Base-by-base conservation (phyloP, 1,140 invertebrate species). In the Episyrphus balteatus region DNA sequence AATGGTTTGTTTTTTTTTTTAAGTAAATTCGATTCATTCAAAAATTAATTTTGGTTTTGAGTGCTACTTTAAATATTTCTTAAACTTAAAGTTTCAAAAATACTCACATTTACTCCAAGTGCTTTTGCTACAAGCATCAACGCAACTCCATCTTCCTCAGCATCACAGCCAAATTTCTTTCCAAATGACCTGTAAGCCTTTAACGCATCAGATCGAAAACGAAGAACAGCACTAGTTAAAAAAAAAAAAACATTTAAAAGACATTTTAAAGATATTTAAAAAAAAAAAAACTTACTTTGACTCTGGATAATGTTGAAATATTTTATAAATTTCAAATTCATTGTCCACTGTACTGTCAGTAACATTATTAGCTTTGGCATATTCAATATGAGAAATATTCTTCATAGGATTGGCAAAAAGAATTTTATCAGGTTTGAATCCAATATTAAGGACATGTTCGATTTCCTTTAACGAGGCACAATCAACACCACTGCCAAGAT, bases 401-500 rank as follows among this genome's bases (percentile, higher is more conserved):
- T 97, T 98, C 55, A 90, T 90, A 2, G 93, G 92, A 74, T 98
- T 96, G 32, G 93, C 94, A 73, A 92, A 97, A 56, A 98, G 90
- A 52, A 98, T 93, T 55, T 83, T 80, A 60, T 75, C 68, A 1
- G 88, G 74, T 39, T 76, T 69, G 0, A 94, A 85, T 15, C 88
- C 90, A 32, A 92, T 59, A 14, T 75, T 77, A 39, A 92, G 66
- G 14, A 95, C 78, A 62, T 88, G 84, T 54, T 83, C 77, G 52
- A 96, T 92, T 70, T 95, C 91, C 26, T 66, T 76, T 72, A 92
- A 92, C 46, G 89, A 93, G 37, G 93, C 92, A 75, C 92, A 97
- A 71, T 98, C 93, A 73, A 97, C 97, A 48, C 84, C 82, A 50
- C 78, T 74, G 31, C 92, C 92, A 46, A 95, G 75, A 34, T 83